phyloP scores from a whole-genome alignment of 2,113 vertebrate species.

The Malaclemys terrapin region DNA sequence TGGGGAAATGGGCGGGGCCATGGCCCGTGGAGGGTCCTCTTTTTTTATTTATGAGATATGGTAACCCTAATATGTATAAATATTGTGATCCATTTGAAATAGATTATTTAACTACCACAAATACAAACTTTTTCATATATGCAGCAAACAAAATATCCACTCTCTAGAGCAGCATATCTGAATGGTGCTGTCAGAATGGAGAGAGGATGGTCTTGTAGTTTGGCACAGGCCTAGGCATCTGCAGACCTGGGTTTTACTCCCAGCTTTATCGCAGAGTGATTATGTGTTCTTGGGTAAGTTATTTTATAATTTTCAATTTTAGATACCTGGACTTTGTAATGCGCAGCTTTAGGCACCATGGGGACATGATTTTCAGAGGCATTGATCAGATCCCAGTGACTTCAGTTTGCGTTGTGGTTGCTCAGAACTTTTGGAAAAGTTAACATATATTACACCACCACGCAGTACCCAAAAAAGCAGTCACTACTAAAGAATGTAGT shows the following conservation, averaged over 20 bases:
- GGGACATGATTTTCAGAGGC: not conserved
- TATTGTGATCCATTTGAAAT: not conserved
- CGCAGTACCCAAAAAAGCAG: not conserved
- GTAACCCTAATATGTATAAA: not conserved
- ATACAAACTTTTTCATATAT: not conserved
- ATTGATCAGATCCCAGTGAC: not conserved
- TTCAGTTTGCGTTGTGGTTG: not conserved
- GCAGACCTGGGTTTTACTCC: slow-evolving; percentile 8
- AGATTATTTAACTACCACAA: not conserved
- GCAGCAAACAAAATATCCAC: not conserved
- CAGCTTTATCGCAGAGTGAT: not conserved
- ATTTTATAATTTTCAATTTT: not conserved
- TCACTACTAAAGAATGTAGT: not conserved
- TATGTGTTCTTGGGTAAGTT: not conserved
- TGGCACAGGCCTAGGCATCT: not conserved
- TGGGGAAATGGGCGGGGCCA: too few species aligned
- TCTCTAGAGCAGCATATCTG: not conserved
- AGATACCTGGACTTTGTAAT: not conserved
- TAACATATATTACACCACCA: not conserved
- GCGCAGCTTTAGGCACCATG: not conserved
- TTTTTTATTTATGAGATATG: too few species aligned
- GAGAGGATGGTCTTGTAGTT: not conserved
- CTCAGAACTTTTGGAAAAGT: not conserved
- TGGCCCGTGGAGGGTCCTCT: too few species aligned
- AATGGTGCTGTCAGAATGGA: not conserved